phyloP scores from a whole-genome alignment of 2,888 invertebrate species.

The Trichogramma evanescens region DNA sequence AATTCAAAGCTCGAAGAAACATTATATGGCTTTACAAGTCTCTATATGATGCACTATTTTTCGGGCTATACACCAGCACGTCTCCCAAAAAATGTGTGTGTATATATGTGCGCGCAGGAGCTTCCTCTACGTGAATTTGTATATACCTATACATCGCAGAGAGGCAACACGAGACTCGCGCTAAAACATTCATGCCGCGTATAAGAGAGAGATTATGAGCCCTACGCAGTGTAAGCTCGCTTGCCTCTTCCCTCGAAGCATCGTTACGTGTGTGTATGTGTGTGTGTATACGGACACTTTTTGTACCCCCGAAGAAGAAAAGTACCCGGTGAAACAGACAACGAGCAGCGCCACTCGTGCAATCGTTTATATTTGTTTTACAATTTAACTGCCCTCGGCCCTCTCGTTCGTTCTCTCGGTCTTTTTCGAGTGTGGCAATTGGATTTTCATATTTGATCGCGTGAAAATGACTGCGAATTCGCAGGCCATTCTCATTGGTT shows the following conservation, averaged over 20 bases:
- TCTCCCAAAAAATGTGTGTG: no score
- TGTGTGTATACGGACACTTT: background rate
- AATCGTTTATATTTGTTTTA: constrained; percentile 20
- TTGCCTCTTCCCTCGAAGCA: background rate
- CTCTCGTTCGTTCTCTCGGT: background rate
- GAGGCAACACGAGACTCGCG: background rate
- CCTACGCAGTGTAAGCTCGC: background rate
- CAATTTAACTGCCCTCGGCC: constrained; percentile 9
- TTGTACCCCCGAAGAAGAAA: background rate
- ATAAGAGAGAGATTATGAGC: constrained; percentile 18
- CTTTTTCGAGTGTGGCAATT: constrained; percentile 8
- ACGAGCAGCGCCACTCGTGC: background rate
- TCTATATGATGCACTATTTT: no score
- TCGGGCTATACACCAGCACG: no score
- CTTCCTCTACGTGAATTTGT: no score
- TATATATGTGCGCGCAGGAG: no score
- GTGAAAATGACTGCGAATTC: constrained; percentile 11
- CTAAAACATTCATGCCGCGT: constrained; percentile 21
- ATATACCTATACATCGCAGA: no score
- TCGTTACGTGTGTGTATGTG: background rate
- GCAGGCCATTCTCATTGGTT: background rate
- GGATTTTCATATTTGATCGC: constrained; percentile 22
- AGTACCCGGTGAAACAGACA: background rate
- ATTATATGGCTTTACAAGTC: no score
- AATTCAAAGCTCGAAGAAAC: no score